These are phyloP conservation scores for Brachionus rubens DNA, from an alignment of 1,140 invertebrate species.

Conservation along the genomic window DNA sequence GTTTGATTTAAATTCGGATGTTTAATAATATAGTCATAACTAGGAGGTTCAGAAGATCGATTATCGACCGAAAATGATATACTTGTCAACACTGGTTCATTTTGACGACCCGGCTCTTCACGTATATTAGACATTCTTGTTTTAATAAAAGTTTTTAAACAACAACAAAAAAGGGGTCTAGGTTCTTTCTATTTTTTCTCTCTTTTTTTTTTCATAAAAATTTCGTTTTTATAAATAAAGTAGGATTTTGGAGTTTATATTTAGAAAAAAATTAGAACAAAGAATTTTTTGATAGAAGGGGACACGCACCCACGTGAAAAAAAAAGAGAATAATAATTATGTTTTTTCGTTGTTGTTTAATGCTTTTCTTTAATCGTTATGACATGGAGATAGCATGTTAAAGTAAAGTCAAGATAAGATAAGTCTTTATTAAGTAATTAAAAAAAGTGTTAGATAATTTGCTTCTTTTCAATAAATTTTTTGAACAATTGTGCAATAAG, in stretches of 20 bases:
- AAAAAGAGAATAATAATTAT: conserved; percentile 6
- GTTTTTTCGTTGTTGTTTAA: background rate
- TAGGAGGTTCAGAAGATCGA: background rate
- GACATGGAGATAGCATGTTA: too few relatives aligned
- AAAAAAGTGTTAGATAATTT: background rate
- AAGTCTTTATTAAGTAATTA: background rate
- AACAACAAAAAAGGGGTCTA: too few relatives aligned
- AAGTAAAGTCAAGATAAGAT: background rate
- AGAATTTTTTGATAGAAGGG: background rate
- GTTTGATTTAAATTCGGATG: background rate
- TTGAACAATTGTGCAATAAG: too few relatives aligned
- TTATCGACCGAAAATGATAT: conserved; percentile 16
- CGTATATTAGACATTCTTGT: background rate
- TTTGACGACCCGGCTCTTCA: background rate
- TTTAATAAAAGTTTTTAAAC: background rate
- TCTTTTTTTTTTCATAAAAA: too few relatives aligned
- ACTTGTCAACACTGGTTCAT: background rate
- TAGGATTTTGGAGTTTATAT: too few relatives aligned
- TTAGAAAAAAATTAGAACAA: too few relatives aligned
- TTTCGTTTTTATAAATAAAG: background rate
- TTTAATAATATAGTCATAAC: conserved; percentile 24
- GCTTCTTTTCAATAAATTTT: background rate
- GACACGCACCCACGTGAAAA: conserved; percentile 13
- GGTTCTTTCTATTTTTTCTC: too few relatives aligned
- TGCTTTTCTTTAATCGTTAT: background rate